A percentile compares a stretch with the other conserved stretches of the same genome.
These are phyloP conservation scores for Apis cerana DNA, from an alignment of 1,140 invertebrate genomes.

Conservation along the genomic window DNA sequence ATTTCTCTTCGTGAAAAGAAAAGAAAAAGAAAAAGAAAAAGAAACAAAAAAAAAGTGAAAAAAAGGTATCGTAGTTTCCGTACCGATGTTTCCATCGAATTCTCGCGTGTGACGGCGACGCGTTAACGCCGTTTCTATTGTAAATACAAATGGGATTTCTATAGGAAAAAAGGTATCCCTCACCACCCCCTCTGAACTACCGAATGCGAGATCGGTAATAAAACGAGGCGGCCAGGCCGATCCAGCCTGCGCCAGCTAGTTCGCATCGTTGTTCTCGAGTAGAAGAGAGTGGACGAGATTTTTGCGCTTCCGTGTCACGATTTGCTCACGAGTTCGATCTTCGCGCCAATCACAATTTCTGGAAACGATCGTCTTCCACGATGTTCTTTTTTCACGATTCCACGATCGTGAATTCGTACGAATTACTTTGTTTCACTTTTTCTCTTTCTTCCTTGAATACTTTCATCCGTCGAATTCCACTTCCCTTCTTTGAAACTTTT, in stretches of 20 bases:
- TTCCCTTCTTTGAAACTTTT: neutral
- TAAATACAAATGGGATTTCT: slow-evolving; percentile 29
- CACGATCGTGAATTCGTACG: neutral
- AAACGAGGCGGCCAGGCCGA: neutral
- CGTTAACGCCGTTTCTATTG: slow-evolving; percentile 1
- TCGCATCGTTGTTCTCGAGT: slow-evolving; percentile 24
- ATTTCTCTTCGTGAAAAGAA: slow-evolving; percentile 17
- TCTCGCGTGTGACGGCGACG: neutral
- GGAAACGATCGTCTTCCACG: neutral
- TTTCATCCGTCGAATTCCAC: neutral
- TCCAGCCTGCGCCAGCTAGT: slow-evolving; percentile 2
- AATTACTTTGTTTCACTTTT: neutral
- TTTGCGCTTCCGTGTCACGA: slow-evolving; percentile 5
- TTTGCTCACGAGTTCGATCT: slow-evolving; percentile 4
- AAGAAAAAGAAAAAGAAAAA: neutral
- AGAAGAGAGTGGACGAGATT: neutral
- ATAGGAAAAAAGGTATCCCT: neutral
- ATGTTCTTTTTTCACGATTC: no score
- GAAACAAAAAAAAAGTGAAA: neutral
- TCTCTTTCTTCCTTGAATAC: neutral
- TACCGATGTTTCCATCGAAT: slow-evolving; percentile 14
- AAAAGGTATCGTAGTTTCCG: neutral
- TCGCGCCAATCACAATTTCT: neutral
- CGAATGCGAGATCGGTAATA: neutral
- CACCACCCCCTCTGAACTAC: neutral